These are phyloP conservation scores for Carassius carassius DNA, from an alignment of 2,113 vertebrate genomes.

Conservation along the genomic window DNA sequence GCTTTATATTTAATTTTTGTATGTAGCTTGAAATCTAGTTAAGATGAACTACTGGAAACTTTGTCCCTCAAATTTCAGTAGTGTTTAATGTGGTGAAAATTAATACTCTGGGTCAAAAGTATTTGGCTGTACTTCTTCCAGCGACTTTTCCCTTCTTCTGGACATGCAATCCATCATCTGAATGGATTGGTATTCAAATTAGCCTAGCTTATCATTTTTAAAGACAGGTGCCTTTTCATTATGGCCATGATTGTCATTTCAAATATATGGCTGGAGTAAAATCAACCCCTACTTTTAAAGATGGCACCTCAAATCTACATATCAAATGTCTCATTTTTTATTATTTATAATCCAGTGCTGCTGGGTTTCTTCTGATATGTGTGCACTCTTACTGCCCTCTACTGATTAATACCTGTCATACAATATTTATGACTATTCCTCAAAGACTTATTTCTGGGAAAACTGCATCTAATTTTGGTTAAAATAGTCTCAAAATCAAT, in stretches of 20 bases:
- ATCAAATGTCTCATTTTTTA: constrained; percentile 29
- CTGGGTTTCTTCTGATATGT: background rate
- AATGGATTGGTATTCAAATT: background rate
- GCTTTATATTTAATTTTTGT: background rate
- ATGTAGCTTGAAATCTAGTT: background rate
- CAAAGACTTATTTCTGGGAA: background rate
- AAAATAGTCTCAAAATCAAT: background rate
- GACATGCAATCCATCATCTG: background rate
- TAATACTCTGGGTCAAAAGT: background rate
- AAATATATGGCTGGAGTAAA: constrained; percentile 6
- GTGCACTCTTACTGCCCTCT: constrained; percentile 52
- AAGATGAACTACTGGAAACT: background rate
- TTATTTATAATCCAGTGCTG: background rate
- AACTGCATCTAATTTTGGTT: background rate
- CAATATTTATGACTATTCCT: constrained; percentile 46
- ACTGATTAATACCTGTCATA: constrained; percentile 53
- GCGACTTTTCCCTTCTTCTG: background rate
- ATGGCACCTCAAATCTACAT: constrained; percentile 6
- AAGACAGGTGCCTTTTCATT: constrained; percentile 25
- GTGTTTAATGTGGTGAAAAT: background rate
- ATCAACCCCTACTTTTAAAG: background rate
- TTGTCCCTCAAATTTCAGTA: background rate
- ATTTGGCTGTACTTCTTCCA: background rate
- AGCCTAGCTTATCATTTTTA: background rate
- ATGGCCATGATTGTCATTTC: constrained; percentile 2